Evolutionary conservation across 2,797 vertebrate genomes (phyloP).

Genomic region (Leptoclinus maculatus): DNA sequence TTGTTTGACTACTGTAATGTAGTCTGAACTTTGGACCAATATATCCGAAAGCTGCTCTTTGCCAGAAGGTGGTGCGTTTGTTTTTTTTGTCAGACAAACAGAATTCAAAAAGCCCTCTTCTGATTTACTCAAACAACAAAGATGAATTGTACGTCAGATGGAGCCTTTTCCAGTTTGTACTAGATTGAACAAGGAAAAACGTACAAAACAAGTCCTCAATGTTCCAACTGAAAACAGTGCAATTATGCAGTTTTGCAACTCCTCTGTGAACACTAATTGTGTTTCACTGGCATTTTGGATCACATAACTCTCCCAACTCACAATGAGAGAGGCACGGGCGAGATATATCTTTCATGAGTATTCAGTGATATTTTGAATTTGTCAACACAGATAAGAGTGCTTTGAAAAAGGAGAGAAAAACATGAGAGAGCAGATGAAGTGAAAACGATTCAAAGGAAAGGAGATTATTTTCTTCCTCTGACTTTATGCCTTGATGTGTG

Average conservation of each 20-base stretch:
- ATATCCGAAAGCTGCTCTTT: not conserved
- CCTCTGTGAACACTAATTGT: conserved; percentile 46
- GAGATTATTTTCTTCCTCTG: conserved; percentile 25
- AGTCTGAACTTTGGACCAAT: not conserved
- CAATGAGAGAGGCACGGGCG: conserved; percentile 16
- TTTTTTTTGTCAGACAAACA: not conserved
- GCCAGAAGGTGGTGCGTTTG: not conserved
- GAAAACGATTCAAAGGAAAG: conserved; percentile 23
- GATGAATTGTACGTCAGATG: not conserved
- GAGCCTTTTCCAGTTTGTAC: too few species aligned
- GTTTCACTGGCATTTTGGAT: conserved; percentile 55
- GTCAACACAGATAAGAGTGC: conserved; percentile 51
- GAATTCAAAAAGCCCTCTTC: not conserved
- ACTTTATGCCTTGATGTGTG: not conserved
- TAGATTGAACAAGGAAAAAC: not conserved
- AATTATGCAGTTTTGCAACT: not conserved
- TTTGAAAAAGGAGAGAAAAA: conserved; percentile 38
- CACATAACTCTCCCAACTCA: conserved; percentile 13
- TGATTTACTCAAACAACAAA: not conserved
- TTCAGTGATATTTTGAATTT: conserved; percentile 65
- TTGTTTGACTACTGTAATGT: not conserved
- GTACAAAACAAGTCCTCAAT: not conserved
- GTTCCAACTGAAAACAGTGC: not conserved
- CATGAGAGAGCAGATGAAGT: conserved; percentile 29
- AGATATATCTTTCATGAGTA: conserved; percentile 19